Conservation (phyloP, 1,140 invertebrate genomes). For the Diachasma alloeum region DNA sequence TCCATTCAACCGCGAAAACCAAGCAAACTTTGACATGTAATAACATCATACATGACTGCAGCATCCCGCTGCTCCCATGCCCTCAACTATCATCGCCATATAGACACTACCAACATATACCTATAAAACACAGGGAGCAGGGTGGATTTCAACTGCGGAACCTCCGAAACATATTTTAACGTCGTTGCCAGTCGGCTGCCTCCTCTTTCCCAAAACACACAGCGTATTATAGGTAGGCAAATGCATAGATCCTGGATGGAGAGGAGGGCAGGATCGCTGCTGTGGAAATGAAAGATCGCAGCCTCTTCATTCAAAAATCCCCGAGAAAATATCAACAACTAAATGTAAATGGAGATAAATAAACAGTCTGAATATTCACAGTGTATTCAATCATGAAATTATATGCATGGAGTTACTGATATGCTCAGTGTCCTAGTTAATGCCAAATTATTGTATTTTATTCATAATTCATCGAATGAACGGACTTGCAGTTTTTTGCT, state of each 20-base stretch:
- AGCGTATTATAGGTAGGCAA: background rate
- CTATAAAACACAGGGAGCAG: background rate
- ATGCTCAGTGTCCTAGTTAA: too few species aligned
- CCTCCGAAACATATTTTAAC: conserved; percentile 6
- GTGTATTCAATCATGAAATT: too few species aligned
- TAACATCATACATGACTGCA: background rate
- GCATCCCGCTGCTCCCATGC: background rate
- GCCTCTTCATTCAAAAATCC: background rate
- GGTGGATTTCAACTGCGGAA: background rate
- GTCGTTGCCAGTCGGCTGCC: conserved; percentile 10
- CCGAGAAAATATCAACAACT: background rate
- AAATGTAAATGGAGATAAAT: background rate
- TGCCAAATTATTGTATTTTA: too few species aligned
- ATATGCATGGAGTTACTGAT: too few species aligned
- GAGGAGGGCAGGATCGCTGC: background rate
- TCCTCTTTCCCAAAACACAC: background rate
- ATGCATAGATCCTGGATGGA: background rate
- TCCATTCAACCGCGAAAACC: too few species aligned
- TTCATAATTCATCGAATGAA: too few species aligned
- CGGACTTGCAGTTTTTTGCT: too few species aligned
- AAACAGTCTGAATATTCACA: too few species aligned
- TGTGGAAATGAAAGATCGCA: conserved; percentile 2
- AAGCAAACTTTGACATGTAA: background rate
- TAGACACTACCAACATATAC: background rate
- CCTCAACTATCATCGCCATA: background rate